phyloP scores from a whole-genome alignment of 2,888 invertebrate species.

The Pandemis corylana region DNA sequence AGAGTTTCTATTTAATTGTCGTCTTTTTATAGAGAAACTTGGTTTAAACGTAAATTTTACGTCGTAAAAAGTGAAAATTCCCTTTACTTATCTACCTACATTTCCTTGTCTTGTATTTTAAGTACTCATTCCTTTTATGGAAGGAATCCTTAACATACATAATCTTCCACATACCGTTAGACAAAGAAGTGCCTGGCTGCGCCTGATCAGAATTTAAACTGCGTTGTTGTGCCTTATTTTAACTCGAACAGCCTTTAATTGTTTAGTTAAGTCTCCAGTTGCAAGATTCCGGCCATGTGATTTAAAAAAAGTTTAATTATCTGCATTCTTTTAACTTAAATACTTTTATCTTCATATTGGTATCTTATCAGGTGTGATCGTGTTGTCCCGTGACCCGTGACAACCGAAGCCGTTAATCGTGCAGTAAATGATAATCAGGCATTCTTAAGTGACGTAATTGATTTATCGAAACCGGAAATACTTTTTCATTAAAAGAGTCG shows the following conservation, averaged over 20 bases:
- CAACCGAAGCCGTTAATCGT: background rate
- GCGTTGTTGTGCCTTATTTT: constrained; percentile 59
- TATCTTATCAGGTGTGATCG: background rate
- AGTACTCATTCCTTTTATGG: background rate
- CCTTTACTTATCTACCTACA: background rate
- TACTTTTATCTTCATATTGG: background rate
- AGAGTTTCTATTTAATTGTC: background rate
- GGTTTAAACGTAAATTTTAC: background rate
- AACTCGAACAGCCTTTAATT: constrained; percentile 59
- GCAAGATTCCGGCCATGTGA: constrained; percentile 23
- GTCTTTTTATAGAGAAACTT: background rate
- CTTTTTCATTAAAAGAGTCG: constrained; percentile 13
- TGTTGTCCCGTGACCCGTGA: background rate
- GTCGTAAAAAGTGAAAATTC: background rate
- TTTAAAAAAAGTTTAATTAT: constrained; percentile 1
- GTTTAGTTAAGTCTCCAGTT: constrained; percentile 58
- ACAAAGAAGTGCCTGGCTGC: constrained; percentile 53
- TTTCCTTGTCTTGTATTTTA: background rate
- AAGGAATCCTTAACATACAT: constrained; percentile 46
- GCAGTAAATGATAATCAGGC: constrained; percentile 5
- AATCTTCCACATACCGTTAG: constrained; percentile 56
- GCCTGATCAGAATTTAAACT: constrained; percentile 62
- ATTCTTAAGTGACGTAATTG: constrained; percentile 7
- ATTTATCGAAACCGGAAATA: constrained; percentile 18
- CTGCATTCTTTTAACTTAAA: background rate